These are phyloP conservation scores for Mactromeris polynyma DNA, from an alignment of 2,888 invertebrate genomes.

Conservation along the genomic window DNA sequence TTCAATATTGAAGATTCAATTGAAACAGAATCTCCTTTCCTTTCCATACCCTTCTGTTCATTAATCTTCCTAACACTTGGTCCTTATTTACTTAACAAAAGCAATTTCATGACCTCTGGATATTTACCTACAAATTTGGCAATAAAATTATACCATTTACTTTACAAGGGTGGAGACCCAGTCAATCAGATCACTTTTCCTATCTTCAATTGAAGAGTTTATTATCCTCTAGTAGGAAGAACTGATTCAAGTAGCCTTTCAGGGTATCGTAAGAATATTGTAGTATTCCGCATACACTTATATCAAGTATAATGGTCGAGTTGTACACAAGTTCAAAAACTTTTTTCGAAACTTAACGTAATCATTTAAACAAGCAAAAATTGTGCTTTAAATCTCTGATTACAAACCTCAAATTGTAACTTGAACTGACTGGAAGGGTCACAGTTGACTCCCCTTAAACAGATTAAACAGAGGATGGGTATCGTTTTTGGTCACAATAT, in stretches of 20 bases:
- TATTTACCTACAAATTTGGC: neutral
- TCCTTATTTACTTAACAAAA: neutral
- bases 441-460: no score
- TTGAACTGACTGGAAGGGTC: no score
- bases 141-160: neutral
- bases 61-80: neutral
- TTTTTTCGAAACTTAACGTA: no score
- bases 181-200: neutral
- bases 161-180: neutral
- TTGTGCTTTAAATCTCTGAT: no score
- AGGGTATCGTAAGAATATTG: neutral
- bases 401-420: no score
- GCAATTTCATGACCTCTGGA: neutral
- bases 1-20: conserved; percentile 7
- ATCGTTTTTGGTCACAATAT: no score
- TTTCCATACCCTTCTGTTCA: neutral
- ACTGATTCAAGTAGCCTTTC: neutral
- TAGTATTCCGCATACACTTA: no score
- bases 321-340: no score
- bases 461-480: no score
- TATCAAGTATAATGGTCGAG: no score
- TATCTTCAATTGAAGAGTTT: conserved; percentile 3
- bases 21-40: neutral
- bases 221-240: neutral
- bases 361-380: no score